Percentiles rank a stretch among this genome's conserved stretches.
phyloP scores from a whole-genome alignment of 2,888 invertebrate genomes.

The Protophormia terraenovae region DNA sequence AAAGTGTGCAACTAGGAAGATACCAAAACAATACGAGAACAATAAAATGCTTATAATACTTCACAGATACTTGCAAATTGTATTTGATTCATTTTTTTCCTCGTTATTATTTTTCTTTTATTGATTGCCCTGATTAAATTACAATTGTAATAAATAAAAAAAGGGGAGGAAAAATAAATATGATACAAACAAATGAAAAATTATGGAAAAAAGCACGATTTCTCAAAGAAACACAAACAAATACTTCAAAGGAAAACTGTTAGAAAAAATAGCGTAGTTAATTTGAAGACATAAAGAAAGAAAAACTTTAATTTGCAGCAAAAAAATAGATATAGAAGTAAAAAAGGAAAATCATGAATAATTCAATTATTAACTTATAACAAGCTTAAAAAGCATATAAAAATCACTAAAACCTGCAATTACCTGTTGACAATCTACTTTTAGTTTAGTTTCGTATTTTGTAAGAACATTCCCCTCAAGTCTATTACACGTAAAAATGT shows the following conservation, averaged over 20 bases:
- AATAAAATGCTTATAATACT: neutral
- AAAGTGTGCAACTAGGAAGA: slow-evolving; percentile 30
- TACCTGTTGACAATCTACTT: slow-evolving; percentile 76
- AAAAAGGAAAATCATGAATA: slow-evolving; percentile 67
- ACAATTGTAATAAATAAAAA: slow-evolving; percentile 45
- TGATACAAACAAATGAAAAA: slow-evolving; percentile 48
- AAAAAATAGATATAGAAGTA: neutral
- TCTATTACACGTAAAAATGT: too few relatives aligned
- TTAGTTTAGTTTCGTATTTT: slow-evolving; percentile 31
- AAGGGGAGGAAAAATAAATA: slow-evolving; percentile 32
- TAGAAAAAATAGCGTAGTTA: slow-evolving; percentile 4
- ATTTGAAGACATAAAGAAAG: slow-evolving; percentile 31
- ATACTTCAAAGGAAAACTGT: slow-evolving; percentile 45
- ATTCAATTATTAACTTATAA: slow-evolving; percentile 69
- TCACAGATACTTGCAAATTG: neutral
- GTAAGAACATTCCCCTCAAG: neutral
- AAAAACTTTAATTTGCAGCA: slow-evolving; percentile 41
- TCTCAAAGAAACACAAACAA: slow-evolving; percentile 54
- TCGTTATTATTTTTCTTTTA: slow-evolving; percentile 46
- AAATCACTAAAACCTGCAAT: slow-evolving; percentile 75
- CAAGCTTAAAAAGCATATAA: slow-evolving; percentile 69
- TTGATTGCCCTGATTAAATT: slow-evolving; percentile 68
- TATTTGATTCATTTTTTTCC: slow-evolving; percentile 5
- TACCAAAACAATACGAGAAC: neutral
- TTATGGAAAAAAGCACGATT: slow-evolving; percentile 44